These are phyloP conservation scores for Hemibagrus wyckioides DNA, from an alignment of 2,113 vertebrate species.

Conservation along the genomic window DNA sequence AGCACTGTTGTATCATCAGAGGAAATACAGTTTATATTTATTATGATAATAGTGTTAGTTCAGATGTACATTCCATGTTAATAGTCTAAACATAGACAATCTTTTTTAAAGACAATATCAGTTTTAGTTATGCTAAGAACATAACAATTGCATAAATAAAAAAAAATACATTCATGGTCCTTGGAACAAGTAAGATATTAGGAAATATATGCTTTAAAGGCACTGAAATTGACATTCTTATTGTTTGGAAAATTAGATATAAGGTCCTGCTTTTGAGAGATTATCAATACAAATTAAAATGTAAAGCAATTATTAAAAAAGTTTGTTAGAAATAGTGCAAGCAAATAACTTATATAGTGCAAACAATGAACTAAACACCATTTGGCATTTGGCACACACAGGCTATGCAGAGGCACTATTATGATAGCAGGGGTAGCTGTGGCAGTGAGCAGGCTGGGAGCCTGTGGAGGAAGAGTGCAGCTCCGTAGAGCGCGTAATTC, in stretches of 20 bases:
- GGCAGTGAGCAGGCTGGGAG: constrained; percentile 39
- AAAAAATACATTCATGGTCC: background rate
- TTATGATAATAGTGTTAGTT: constrained; percentile 7
- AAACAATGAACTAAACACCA: background rate
- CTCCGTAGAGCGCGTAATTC: constrained; percentile 44
- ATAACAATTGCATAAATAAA: background rate
- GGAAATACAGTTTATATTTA: constrained; percentile 8
- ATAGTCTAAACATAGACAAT: background rate
- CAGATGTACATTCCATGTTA: background rate
- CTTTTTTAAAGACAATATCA: background rate
- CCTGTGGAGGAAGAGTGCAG: constrained; percentile 39
- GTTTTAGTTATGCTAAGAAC: background rate
- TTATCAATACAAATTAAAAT: background rate
- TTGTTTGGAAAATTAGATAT: background rate
- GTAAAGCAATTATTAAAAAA: background rate
- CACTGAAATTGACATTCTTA: background rate
- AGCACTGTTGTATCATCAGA: background rate
- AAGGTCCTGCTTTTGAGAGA: background rate
- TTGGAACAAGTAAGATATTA: background rate
- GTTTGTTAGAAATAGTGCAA: constrained; percentile 18
- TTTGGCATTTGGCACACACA: background rate
- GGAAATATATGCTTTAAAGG: background rate
- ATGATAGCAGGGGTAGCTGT: background rate
- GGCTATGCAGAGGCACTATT: background rate
- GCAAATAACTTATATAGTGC: background rate